Percentiles rank a stretch among this genome's conserved stretches.
Evolutionary conservation across 1,140 invertebrate genomes (phyloP).

Genomic region (Papilio helenus): DNA sequence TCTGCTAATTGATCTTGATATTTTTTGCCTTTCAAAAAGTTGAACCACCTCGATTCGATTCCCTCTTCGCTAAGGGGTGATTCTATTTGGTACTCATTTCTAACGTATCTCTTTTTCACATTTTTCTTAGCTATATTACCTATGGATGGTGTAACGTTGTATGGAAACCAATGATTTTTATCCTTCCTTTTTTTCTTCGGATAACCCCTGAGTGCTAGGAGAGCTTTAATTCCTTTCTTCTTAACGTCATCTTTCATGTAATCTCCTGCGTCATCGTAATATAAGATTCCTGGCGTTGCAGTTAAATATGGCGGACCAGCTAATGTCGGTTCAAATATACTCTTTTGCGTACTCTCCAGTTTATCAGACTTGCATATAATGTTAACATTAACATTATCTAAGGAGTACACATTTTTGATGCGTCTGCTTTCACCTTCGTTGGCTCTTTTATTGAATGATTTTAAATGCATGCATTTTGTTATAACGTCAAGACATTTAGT

Average conservation of each 20-base stretch:
- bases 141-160: constrained; percentile 4
- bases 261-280: constrained; percentile 1
- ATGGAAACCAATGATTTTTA: constrained; percentile 22
- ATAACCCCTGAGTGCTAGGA: not conserved
- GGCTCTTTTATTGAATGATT: constrained; percentile 47
- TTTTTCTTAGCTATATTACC: constrained; percentile 12
- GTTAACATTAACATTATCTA: constrained; percentile 18
- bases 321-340: not conserved
- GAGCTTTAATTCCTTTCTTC: constrained; percentile 8
- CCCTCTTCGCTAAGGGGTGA: not conserved
- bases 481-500: constrained; percentile 47
- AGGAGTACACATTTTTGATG: constrained; percentile 50
- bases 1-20: not conserved
- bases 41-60: not conserved
- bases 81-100: constrained; percentile 1
- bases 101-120: not conserved
- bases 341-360: not conserved
- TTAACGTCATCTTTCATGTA: not conserved
- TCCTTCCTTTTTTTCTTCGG: constrained; percentile 19
- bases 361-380: constrained; percentile 14
- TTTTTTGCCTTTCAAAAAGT: constrained; percentile 1
- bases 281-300: not conserved
- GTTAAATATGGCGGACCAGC: not conserved
- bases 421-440: constrained; percentile 38
- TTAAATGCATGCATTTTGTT: constrained; percentile 47